phyloP scores from a whole-genome alignment of 2,888 invertebrate genomes.

The Candidula unifasciata region DNA sequence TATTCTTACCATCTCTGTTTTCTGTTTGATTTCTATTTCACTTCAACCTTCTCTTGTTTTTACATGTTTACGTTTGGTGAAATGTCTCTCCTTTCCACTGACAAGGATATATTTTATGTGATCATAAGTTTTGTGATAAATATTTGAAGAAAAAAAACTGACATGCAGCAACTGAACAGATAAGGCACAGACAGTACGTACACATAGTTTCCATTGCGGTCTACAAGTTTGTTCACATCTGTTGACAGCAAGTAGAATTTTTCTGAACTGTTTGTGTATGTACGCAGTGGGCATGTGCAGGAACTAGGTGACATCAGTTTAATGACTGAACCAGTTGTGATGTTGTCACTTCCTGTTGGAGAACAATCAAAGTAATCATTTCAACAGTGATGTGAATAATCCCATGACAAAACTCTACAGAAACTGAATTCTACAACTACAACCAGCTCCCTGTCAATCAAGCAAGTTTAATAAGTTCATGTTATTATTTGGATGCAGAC shows the following conservation, averaged over 20 bases:
- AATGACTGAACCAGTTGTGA: slow-evolving; percentile 28
- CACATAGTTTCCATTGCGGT: slow-evolving; percentile 38
- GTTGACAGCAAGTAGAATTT: slow-evolving; percentile 46
- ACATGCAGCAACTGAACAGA: too few relatives aligned
- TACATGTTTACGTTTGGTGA: too few relatives aligned
- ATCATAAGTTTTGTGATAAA: too few relatives aligned
- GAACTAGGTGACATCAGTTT: slow-evolving; percentile 45
- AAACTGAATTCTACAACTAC: background rate
- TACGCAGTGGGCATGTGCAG: slow-evolving; percentile 38
- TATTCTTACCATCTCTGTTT: too few relatives aligned
- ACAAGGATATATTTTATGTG: too few relatives aligned
- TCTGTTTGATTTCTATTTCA: too few relatives aligned
- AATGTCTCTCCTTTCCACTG: too few relatives aligned
- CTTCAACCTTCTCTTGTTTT: too few relatives aligned
- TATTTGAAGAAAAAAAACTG: too few relatives aligned
- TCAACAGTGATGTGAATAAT: background rate
- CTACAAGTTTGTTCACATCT: slow-evolving; percentile 42
- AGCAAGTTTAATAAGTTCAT: too few relatives aligned
- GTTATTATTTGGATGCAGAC: too few relatives aligned
- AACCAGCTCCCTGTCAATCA: too few relatives aligned
- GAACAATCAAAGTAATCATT: background rate
- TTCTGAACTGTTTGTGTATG: background rate
- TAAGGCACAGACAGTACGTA: background rate
- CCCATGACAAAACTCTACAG: background rate
- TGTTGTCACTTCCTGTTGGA: slow-evolving; percentile 25